A percentile compares a stretch with the other conserved stretches of the same genome.
Conservation (phyloP, 2,797 vertebrate genomes). For the Atherinosoma microstoma region DNA sequence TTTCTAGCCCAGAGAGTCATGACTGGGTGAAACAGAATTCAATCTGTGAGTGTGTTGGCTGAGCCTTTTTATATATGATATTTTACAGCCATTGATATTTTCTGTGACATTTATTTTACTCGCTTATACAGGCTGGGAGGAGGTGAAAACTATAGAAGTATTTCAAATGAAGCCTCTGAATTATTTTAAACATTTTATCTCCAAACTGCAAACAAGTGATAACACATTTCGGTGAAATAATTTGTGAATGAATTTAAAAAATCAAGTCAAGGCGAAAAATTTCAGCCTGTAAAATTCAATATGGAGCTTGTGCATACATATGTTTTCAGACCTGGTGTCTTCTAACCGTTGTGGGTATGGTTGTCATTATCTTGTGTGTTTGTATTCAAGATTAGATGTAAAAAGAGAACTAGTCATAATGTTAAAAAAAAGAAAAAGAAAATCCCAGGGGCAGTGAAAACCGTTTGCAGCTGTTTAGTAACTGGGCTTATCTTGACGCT, state of each 20-base stretch:
- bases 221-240: not conserved
- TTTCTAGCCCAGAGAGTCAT: slow-evolving; percentile 28
- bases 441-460: too few relatives aligned
- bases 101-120: slow-evolving; percentile 18
- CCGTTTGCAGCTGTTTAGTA: not conserved
- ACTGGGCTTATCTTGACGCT: not conserved
- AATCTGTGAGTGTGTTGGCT: slow-evolving; percentile 25
- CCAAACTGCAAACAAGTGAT: too few relatives aligned
- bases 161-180: not conserved
- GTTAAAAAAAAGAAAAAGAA: too few relatives aligned
- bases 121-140: not conserved
- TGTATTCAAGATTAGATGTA: too few relatives aligned
- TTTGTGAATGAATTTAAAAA: not conserved
- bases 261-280: too few relatives aligned
- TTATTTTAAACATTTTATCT: not conserved
- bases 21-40: slow-evolving; percentile 47
- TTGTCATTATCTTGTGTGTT: too few relatives aligned
- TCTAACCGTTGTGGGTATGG: too few relatives aligned
- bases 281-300: not conserved
- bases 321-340: too few relatives aligned
- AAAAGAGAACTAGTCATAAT: too few relatives aligned
- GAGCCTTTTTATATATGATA: slow-evolving; percentile 30
- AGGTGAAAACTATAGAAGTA: not conserved
- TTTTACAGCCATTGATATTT: slow-evolving; percentile 53
- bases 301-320: not conserved